Evolutionary conservation across 2,888 invertebrate species (phyloP).

Genomic region (Junonia oenone): DNA sequence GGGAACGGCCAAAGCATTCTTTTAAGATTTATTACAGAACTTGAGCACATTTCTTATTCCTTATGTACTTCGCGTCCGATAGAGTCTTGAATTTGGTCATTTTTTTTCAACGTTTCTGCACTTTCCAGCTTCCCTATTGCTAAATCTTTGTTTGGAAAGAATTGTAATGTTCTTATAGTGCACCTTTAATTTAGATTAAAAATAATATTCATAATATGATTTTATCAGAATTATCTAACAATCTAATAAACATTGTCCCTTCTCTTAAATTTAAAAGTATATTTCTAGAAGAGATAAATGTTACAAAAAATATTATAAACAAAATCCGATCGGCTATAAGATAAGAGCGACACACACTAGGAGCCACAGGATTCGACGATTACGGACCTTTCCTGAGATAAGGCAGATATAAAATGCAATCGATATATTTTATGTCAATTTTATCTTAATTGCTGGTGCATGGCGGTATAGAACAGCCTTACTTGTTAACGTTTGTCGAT

Average conservation of each 20-base stretch:
- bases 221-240: too few relatives aligned
- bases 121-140: background rate
- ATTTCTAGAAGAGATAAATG: background rate
- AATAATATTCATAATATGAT: background rate
- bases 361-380: constrained; percentile 33
- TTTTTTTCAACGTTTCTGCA: constrained; percentile 5
- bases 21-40: constrained; percentile 78
- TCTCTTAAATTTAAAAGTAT: background rate
- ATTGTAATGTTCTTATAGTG: background rate
- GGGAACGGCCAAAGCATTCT: constrained; percentile 78
- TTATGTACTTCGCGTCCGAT: constrained; percentile 66
- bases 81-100: constrained; percentile 36
- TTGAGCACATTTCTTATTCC: constrained; percentile 77
- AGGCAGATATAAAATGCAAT: constrained; percentile 36
- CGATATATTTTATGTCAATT: constrained; percentile 38
- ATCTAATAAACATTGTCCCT: background rate
- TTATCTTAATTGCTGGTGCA: constrained; percentile 38
- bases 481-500: constrained; percentile 34
- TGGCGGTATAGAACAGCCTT: constrained; percentile 33
- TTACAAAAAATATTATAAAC: constrained; percentile 10
- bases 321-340: constrained; percentile 23
- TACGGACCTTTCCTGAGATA: constrained; percentile 28
- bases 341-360: constrained; percentile 32
- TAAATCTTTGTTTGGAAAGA: background rate
- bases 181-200: background rate